Evolutionary conservation across 2,797 vertebrate genomes (phyloP).

Genomic region (Coccyzus lansbergi): DNA sequence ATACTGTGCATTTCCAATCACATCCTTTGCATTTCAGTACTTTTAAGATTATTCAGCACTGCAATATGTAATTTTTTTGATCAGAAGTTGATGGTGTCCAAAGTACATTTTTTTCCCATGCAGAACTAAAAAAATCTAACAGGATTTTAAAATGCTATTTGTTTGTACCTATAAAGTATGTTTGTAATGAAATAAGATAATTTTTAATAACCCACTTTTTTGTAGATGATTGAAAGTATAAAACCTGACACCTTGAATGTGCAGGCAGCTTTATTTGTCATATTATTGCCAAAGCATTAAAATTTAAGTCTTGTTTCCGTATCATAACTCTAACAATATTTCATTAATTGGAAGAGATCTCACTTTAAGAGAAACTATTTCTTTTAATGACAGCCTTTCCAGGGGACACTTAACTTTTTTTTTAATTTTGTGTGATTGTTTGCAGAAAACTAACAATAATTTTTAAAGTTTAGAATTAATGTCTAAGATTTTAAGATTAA

Average conservation of each 20-base stretch:
- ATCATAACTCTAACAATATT: not conserved
- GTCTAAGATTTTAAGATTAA: constrained; percentile 21
- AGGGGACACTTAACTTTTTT: not conserved
- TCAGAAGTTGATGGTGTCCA: not conserved
- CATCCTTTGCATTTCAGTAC: not conserved
- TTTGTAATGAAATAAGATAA: not conserved
- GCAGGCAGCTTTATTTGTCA: not conserved
- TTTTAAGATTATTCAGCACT: not conserved
- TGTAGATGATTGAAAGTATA: not conserved
- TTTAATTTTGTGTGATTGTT: not conserved
- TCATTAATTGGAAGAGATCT: not conserved
- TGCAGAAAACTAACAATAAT: constrained; percentile 22
- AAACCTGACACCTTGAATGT: constrained; percentile 40
- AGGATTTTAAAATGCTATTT: not conserved
- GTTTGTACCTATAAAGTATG: constrained; percentile 5
- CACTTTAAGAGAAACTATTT: not conserved
- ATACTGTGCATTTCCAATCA: not conserved
- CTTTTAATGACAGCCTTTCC: not conserved
- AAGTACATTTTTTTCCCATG: constrained; percentile 2
- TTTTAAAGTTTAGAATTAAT: constrained; percentile 21
- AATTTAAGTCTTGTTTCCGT: not conserved
- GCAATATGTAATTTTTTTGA: not conserved
- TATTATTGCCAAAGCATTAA: constrained; percentile 12
- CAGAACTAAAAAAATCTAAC: not conserved
- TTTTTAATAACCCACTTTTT: not conserved